These are phyloP conservation scores for Gracilinanus agilis DNA, from an alignment of 2,113 vertebrate genomes.

Conservation along the genomic window DNA sequence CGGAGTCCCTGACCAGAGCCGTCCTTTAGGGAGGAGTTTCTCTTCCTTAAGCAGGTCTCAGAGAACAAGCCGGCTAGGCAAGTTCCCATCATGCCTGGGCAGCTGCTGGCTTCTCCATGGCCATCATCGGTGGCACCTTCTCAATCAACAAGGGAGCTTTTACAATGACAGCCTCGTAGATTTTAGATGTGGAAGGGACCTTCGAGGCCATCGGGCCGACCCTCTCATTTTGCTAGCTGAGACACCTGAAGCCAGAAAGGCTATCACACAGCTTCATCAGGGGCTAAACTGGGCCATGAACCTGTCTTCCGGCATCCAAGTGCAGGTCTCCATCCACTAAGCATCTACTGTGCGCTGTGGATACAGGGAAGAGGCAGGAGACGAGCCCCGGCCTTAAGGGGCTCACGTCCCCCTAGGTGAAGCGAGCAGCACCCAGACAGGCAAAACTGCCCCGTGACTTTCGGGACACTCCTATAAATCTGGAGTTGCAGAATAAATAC, in stretches of 20 bases:
- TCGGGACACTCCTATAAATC: neutral
- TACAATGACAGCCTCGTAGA: neutral
- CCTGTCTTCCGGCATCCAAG: neutral
- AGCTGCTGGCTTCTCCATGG: too few species aligned
- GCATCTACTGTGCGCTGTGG: neutral
- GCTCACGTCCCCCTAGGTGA: neutral
- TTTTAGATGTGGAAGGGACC: neutral
- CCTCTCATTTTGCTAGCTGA: neutral
- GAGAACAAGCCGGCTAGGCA: neutral
- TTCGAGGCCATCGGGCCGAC: neutral
- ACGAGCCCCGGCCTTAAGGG: neutral
- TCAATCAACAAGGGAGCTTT: neutral
- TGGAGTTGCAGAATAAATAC: neutral
- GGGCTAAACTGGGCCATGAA: neutral
- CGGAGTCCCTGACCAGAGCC: neutral
- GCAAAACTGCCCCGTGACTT: neutral
- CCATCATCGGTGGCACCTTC: neutral
- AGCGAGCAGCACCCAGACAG: neutral
- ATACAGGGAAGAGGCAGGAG: neutral
- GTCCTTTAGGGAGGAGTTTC: neutral
- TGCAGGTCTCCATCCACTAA: neutral
- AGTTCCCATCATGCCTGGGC: neutral
- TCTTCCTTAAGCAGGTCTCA: neutral
- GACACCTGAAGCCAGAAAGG: neutral
- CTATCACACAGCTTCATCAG: neutral